Evolutionary conservation across 2,888 invertebrate species (phyloP), one percentile per base, ranked within the genome.

Genomic region (Dolichopus griseipennis): DNA sequence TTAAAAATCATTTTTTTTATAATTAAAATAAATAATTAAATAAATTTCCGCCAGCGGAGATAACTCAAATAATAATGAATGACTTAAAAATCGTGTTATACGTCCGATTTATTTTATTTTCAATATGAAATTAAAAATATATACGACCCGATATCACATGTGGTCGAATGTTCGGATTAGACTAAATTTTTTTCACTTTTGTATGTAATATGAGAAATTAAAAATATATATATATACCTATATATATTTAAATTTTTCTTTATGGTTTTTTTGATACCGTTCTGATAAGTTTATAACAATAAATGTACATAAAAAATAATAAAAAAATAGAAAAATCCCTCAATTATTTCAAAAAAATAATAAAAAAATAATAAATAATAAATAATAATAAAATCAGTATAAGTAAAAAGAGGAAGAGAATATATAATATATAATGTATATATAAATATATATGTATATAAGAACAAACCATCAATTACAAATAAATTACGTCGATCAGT

Each of bases 41-140:
- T 52, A 52, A 52, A 52, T 52, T 52, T 52, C 52, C 52, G 52
- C 52, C 52, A 52, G 52, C 52, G 52, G 52, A 52, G 52, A 52
- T 52, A 52, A 52, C 52, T n/a, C n/a, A n/a, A n/a, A n/a, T n/a
- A 52, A 52, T 52, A 52, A 52, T 52, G 52, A 52, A 12, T 52
- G 18, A 52, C 18, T 6, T 18, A 18, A 52, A 27, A 27, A 27
- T 27, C 27, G 27, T 27, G 27, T 27, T 27, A n/a, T n/a, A 4
- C 27, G 27, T 18, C 9, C 52, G 52, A 52, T 52, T 37, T 37
- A 27, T 27, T 27, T 27, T n/a, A n/a, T n/a, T 27, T 37, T 37
- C 8, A 37, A 37, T 12, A 5, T 27, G 5, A 27, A 27, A 27
- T 27, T 27, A 27, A 27, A 27, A 27, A 27, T 27, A n/a, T n/a